Base-by-base conservation (phyloP, 2,113 vertebrate genomes). In the Dromaius novaehollandiae region DNA sequence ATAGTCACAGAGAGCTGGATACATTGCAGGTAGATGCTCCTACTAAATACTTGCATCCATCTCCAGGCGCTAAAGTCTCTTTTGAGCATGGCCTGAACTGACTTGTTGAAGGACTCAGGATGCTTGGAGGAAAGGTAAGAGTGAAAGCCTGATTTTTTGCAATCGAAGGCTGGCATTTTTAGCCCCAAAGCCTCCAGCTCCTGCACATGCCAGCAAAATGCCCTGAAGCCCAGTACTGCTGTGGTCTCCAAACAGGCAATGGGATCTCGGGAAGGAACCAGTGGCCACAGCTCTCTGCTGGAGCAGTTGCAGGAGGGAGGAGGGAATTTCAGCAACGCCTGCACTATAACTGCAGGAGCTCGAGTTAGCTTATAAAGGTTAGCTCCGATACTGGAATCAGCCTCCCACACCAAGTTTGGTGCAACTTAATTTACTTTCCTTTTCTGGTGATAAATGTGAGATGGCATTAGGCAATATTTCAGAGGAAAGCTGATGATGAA, bases 231-330 rank as follows among this genome's bases (percentile, higher is more conserved):
- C 66, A 14, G n/a, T 4, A 20, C 8, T 32, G 56, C 70, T 61
- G 70, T 12, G 20, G 12, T 1, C 7, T 55, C 44, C 0, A 0
- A 42, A 26, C 55, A 22, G 42, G 9, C 0, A 1, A 4, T 46
- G 58, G 13, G 55, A 64, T 73, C 9, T 75, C 26, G 0, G 1
- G 36, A 36, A 19, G 17, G 48, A 25, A 19, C 24, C 5, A 2
- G 48, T 26, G 11, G 30, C 63, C 11, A 21, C 13, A 22, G 25
- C 30, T 60, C 32, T 30, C 24, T 60, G 32, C 66, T 73, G 60
- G 14, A 17, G 28, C 30, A 12, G 21, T 38, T 69, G 56, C 0
- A 0, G 63, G n/a, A 51, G 6, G 20, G 26, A 71, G 36, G 44
- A 53, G 61, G 86, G 24, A 75, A 48, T 13, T 0, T 0, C 28